phyloP scores from a whole-genome alignment of 2,888 invertebrate genomes.

The Melinaea marsaeus region DNA sequence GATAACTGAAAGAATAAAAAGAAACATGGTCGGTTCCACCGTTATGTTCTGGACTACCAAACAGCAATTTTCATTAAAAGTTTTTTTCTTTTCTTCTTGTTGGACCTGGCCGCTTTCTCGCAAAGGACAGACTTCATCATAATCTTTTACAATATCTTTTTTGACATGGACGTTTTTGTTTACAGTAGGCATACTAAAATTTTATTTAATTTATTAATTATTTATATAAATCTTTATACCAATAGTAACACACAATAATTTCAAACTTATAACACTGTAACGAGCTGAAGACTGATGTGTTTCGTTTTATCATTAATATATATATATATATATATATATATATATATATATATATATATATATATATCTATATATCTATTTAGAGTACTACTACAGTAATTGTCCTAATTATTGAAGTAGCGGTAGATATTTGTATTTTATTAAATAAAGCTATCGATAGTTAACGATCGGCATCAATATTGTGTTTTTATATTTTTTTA shows the following conservation, averaged over 20 bases:
- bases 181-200: slow-evolving; percentile 10
- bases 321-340: neutral
- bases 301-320: neutral
- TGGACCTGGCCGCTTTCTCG: slow-evolving; percentile 30
- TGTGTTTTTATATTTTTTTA: too few species aligned
- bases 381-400: too few species aligned
- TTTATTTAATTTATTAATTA: neutral
- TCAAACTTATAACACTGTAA: neutral
- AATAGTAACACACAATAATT: neutral
- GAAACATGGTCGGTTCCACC: slow-evolving; percentile 54
- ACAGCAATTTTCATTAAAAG: slow-evolving; percentile 38
- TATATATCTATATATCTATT: too few species aligned
- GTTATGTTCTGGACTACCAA: slow-evolving; percentile 48
- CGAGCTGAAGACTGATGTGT: neutral
- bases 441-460: too few species aligned
- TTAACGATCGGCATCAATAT: too few species aligned
- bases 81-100: slow-evolving; percentile 29
- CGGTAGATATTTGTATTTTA: too few species aligned
- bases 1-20: slow-evolving; percentile 51
- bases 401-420: neutral
- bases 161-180: slow-evolving; percentile 2
- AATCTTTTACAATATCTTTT: slow-evolving; percentile 32
- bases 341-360: too few species aligned
- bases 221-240: neutral
- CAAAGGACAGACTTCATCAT: slow-evolving; percentile 42